Base-by-base conservation (phyloP, 1,140 invertebrate genomes). In the Anoplolepis gracilipes region DNA sequence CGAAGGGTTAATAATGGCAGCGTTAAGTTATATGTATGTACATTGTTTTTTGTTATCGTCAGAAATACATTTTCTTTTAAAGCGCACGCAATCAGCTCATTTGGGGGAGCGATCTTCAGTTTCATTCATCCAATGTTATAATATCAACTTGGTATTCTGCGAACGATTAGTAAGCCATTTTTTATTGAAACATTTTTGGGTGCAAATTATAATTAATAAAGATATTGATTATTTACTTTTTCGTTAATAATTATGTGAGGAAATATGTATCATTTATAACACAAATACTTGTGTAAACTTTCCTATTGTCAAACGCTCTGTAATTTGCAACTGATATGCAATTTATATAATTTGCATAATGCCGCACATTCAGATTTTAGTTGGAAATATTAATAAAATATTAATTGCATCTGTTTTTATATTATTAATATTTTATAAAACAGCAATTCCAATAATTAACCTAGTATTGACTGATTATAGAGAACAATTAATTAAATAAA, bases 121-220 rank as follows among this genome's bases (percentile, higher is more conserved):
- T 72, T 72, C 73, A 82, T 46, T 7, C 67, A 39, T 82, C 25
- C 25, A 25, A 82, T 55, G 16, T 13, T 69, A 25, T 30, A 53
- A 81, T 81, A 72, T 59, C 53, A 67, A 13, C 5, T 33, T 7
- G n/a, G 36, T 61, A 73, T 73, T 82, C 59, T 72, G 39, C n/a
- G 67, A 39, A 69, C 78, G 42, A 82, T 82, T 73, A 73, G 67
- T 39, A 19, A 42, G 67, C 28, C 39, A 46, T 69, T 82, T 49
- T 81, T 73, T 73, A 73, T 36, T 3, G 25, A 39, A 82, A 72
- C 28, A n/a, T 25, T 55, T 72, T 82, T 42, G 53, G 19, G 22
- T 46, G 67, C 78, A 42, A 82, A 73, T 82, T 82, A 61, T 82
- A 82, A 82, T 82, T 73, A 82, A 82, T 53, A 49, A 73, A 82